phyloP scores from a whole-genome alignment of 2,888 invertebrate species.

The Polydesmus complanatus region DNA sequence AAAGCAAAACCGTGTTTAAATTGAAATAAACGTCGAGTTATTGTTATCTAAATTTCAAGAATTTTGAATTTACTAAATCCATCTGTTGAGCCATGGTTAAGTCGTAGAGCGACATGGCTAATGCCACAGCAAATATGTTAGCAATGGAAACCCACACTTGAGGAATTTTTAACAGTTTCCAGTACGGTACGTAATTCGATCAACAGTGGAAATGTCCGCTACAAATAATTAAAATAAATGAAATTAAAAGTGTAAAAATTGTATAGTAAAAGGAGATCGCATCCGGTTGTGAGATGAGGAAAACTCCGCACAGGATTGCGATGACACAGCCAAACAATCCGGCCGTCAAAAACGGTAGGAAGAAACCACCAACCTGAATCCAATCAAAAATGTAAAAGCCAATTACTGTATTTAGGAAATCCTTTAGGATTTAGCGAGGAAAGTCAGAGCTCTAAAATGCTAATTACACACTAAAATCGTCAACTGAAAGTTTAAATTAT shows the following conservation, averaged over 20 bases:
- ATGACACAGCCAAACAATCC: too few species aligned
- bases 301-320: neutral
- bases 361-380: slow-evolving; percentile 6
- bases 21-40: neutral
- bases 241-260: too few species aligned
- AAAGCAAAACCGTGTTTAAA: too few species aligned
- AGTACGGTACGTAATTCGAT: too few species aligned
- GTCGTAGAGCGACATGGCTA: slow-evolving; percentile 2
- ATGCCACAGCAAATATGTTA: neutral
- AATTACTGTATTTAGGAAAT: neutral
- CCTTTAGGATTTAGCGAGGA: too few species aligned
- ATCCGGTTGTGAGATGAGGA: too few species aligned
- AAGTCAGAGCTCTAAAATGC: too few species aligned
- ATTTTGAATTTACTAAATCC: slow-evolving; percentile 3
- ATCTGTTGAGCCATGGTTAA: neutral
- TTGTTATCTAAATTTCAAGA: neutral
- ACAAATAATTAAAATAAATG: too few species aligned
- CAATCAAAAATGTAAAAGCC: neutral
- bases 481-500: neutral
- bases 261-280: too few species aligned
- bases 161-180: neutral
- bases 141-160: neutral
- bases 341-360: slow-evolving; percentile 6
- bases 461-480: too few species aligned
- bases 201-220: too few species aligned